Percentiles rank a stretch among this genome's conserved stretches.
These are phyloP conservation scores for Leptopilina clavipes DNA, from an alignment of 1,140 invertebrate genomes.

Conservation along the genomic window DNA sequence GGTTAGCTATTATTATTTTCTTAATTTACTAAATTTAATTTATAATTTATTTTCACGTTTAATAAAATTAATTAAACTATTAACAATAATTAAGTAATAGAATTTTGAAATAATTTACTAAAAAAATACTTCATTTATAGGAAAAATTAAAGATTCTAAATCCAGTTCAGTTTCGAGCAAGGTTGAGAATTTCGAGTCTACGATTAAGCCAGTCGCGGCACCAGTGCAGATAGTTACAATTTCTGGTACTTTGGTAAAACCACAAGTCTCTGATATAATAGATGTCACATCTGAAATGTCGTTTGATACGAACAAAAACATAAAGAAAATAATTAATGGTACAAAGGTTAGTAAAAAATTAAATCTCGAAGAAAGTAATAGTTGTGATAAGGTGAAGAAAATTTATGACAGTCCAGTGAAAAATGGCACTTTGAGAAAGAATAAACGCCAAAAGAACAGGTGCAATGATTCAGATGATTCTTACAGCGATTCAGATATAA, in stretches of 20 bases:
- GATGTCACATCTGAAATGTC: conserved; percentile 48
- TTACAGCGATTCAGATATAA: neutral
- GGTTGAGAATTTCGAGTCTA: conserved; percentile 33
- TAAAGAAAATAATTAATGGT: conserved; percentile 63
- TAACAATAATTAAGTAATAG: too few species aligned
- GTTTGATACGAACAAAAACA: conserved; percentile 67
- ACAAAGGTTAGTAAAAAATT: conserved; percentile 61
- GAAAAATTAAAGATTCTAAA: conserved; percentile 31
- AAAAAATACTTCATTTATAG: neutral
- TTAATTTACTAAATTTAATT: neutral
- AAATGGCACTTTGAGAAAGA: neutral
- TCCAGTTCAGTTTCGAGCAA: conserved; percentile 35
- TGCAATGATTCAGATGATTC: conserved; percentile 26
- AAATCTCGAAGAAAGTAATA: conserved; percentile 44
- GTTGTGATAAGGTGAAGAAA: conserved; percentile 39
- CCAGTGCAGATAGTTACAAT: neutral
- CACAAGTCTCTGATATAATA: conserved; percentile 44
- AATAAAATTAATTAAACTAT: neutral
- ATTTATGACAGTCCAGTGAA: neutral
- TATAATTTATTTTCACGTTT: neutral
- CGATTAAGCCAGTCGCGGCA: neutral
- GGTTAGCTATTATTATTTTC: conserved; percentile 54
- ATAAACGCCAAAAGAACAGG: conserved; percentile 39
- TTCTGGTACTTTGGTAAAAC: conserved; percentile 31
- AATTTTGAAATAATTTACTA: neutral